These are phyloP conservation scores for Anolis carolinensis DNA, from an alignment of 2,113 vertebrate genomes.

Conservation along the genomic window DNA sequence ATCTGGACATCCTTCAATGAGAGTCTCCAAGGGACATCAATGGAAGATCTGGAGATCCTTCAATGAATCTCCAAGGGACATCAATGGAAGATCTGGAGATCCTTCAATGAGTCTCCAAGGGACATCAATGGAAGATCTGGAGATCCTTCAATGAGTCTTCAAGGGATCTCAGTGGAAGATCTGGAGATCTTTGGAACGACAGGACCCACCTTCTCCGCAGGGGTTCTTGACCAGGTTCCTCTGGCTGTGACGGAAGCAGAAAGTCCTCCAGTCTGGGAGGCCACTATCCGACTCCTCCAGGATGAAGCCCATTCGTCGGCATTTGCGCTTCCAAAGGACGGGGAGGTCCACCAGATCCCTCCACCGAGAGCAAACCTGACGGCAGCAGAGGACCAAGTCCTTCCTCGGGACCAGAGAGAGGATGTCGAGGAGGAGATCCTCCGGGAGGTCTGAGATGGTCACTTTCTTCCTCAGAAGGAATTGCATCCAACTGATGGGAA, in stretches of 20 bases:
- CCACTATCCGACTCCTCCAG: conserved; percentile 34
- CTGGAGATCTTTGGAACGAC: not conserved
- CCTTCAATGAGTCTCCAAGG: too few species aligned
- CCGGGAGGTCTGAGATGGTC: conserved; percentile 66
- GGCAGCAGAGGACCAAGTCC: conserved; percentile 70
- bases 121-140: too few species aligned
- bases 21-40: too few species aligned
- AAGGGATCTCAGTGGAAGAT: too few species aligned
- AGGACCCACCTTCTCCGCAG: conserved; percentile 71
- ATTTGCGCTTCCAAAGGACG: conserved; percentile 79
- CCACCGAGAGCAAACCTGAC: conserved; percentile 76
- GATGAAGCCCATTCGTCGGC: conserved; percentile 69
- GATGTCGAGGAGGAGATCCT: conserved; percentile 75
- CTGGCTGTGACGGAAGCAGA: conserved; percentile 68
- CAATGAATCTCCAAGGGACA: too few species aligned
- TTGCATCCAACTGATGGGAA: fast-evolving
- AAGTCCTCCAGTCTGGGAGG: conserved; percentile 73
- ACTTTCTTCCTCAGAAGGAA: not conserved
- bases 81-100: too few species aligned
- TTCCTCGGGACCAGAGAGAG: conserved; percentile 70
- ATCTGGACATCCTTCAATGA: too few species aligned
- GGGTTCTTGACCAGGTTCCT: conserved; percentile 79
- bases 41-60: too few species aligned
- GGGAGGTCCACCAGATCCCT: conserved; percentile 71
- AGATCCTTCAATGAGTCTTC: too few species aligned